Percentiles rank a stretch among this genome's conserved stretches.
Evolutionary conservation across 92 coral and sea anemone species (phyloP).

Genomic region (Epizoanthus ramosus): DNA sequence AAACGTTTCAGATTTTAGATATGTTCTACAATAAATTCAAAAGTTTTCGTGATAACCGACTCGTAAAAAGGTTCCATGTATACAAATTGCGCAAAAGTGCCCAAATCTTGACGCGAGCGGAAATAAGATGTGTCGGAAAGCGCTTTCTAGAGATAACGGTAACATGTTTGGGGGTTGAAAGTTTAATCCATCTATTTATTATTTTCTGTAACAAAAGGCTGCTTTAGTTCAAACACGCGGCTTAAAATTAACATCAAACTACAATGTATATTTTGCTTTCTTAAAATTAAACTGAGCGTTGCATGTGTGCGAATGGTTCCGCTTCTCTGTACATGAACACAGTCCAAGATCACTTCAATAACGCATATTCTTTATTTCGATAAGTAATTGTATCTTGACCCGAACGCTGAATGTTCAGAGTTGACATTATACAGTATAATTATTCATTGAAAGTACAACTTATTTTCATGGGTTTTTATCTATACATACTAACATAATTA

Average conservation of each 20-base stretch:
- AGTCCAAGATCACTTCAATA: not conserved
- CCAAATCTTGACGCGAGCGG: conserved; percentile 25
- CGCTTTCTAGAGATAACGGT: conserved; percentile 37
- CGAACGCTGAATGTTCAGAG: conserved; percentile 17
- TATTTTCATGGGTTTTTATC: conserved; percentile 11
- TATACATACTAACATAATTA: not conserved
- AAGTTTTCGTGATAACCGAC: conserved; percentile 8
- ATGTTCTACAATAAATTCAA: not conserved
- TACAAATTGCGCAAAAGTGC: conserved; percentile 20
- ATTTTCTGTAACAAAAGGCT: not conserved
- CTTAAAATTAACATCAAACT: not conserved
- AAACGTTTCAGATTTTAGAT: not conserved
- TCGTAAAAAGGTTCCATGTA: conserved; percentile 6
- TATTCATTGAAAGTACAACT: conserved; percentile 14
- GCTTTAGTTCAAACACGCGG: conserved; percentile 13
- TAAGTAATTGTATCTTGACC: conserved; percentile 34
- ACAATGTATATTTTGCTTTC: not conserved
- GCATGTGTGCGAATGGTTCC: not conserved
- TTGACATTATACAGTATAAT: conserved; percentile 4
- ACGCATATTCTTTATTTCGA: conserved; percentile 18
- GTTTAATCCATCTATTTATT: conserved; percentile 28
- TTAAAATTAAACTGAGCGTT: not conserved
- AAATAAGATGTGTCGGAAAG: conserved; percentile 23
- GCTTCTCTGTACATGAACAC: not conserved
- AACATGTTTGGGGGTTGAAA: conserved; percentile 18